Evolutionary conservation across 2,888 invertebrate species (phyloP).

Genomic region (Hydriomena furcata): DNA sequence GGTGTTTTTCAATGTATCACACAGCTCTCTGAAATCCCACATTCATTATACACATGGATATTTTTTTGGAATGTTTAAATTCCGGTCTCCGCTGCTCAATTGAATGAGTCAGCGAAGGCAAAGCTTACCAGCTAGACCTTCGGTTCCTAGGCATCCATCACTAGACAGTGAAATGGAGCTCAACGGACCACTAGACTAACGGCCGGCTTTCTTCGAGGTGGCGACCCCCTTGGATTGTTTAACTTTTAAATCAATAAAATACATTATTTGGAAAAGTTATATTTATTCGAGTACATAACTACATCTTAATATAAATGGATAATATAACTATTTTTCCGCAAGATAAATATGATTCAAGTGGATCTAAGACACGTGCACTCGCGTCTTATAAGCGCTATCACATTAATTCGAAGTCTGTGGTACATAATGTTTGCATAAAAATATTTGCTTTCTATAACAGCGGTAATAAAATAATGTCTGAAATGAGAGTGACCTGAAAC

Average conservation of each 20-base stretch:
- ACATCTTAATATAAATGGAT: slow-evolving; percentile 82
- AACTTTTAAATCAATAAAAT: slow-evolving; percentile 48
- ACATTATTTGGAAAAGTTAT: slow-evolving; percentile 76
- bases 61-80: too few species aligned
- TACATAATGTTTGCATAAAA: slow-evolving; percentile 64
- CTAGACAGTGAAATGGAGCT: too few species aligned
- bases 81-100: too few species aligned
- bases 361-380: slow-evolving; percentile 69
- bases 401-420: slow-evolving; percentile 66
- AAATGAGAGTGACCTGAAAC: slow-evolving; percentile 52
- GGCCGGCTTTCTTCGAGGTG: too few species aligned
- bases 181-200: too few species aligned
- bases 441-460: slow-evolving; percentile 64
- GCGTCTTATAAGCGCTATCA: slow-evolving; percentile 71
- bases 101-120: too few species aligned
- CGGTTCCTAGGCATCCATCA: too few species aligned
- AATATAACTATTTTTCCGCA: slow-evolving; percentile 80
- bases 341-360: slow-evolving; percentile 80
- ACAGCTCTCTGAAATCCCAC: too few species aligned
- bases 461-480: slow-evolving; percentile 47
- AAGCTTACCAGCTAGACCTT: too few species aligned
- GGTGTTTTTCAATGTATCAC: too few species aligned
- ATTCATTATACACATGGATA: too few species aligned
- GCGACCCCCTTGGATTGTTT: too few species aligned
- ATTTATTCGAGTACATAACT: slow-evolving; percentile 85